Conservation (phyloP, 2,797 vertebrate species). For the Sphenodon punctatus region DNA sequence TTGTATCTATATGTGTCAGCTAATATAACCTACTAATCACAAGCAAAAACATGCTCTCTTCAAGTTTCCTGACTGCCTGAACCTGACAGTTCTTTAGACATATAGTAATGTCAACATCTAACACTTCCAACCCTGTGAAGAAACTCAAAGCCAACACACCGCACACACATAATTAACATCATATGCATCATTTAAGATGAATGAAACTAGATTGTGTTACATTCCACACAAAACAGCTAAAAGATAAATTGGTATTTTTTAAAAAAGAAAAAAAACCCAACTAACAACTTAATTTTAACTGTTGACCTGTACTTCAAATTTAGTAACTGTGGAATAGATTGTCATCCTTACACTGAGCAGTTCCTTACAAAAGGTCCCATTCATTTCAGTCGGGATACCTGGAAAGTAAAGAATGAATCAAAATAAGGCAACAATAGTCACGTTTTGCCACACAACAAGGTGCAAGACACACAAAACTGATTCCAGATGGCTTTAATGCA, state of each 20-base stretch:
- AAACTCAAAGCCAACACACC: constrained; percentile 14
- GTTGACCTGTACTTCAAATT: neutral
- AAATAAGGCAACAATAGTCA: neutral
- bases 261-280: too few relatives aligned
- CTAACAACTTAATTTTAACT: neutral
- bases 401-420: neutral
- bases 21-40: neutral
- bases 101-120: constrained; percentile 8
- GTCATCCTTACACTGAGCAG: neutral
- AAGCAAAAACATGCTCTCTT: neutral
- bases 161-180: neutral
- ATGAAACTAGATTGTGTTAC: constrained; percentile 40
- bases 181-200: constrained; percentile 46
- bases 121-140: neutral
- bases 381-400: neutral
- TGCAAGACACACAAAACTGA: too few relatives aligned
- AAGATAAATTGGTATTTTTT: neutral
- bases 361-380: neutral
- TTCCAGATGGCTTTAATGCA: too few relatives aligned
- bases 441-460: too few relatives aligned
- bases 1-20: constrained; percentile 1
- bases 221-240: neutral
- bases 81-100: constrained; percentile 5
- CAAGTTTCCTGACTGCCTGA: constrained; percentile 25
- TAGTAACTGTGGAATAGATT: neutral